A percentile compares a stretch with the other conserved stretches of the same genome.
Evolutionary conservation across 2,113 vertebrate genomes (phyloP).

Genomic region (Rhynchopsitta pachyrhyncha): DNA sequence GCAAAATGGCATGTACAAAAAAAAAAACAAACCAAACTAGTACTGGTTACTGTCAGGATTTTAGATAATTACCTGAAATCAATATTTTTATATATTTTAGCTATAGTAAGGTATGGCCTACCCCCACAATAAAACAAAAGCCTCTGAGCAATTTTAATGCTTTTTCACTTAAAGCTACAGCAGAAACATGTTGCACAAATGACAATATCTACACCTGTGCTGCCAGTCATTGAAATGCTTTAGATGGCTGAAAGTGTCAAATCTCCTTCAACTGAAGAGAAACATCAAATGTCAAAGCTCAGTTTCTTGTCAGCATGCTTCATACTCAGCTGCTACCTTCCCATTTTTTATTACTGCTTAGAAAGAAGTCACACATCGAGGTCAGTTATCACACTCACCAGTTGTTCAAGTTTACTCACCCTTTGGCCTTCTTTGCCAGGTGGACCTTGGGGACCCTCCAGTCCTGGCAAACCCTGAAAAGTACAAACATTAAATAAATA

Average conservation of each 20-base stretch:
- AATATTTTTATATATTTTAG: neutral
- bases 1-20: neutral
- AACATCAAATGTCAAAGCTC: slow-evolving; percentile 40
- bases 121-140: neutral
- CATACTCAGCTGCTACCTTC: slow-evolving; percentile 60
- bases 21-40: neutral
- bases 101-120: neutral
- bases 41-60: neutral
- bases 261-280: slow-evolving; percentile 38
- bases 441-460: slow-evolving; percentile 81
- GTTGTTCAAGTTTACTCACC: slow-evolving; percentile 87
- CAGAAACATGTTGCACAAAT: neutral
- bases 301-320: slow-evolving; percentile 50
- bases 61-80: neutral
- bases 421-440: slow-evolving; percentile 94
- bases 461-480: slow-evolving; percentile 78
- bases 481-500: neutral
- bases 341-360: slow-evolving; percentile 34
- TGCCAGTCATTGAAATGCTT: slow-evolving; percentile 56
- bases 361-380: slow-evolving; percentile 22
- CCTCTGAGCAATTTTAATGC: neutral
- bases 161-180: neutral
- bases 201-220: slow-evolving; percentile 8
- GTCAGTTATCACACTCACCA: slow-evolving; percentile 1
- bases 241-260: slow-evolving; percentile 25